Evolutionary conservation across 2,113 vertebrate species (phyloP).

Genomic region (Myotis yumanensis): DNA sequence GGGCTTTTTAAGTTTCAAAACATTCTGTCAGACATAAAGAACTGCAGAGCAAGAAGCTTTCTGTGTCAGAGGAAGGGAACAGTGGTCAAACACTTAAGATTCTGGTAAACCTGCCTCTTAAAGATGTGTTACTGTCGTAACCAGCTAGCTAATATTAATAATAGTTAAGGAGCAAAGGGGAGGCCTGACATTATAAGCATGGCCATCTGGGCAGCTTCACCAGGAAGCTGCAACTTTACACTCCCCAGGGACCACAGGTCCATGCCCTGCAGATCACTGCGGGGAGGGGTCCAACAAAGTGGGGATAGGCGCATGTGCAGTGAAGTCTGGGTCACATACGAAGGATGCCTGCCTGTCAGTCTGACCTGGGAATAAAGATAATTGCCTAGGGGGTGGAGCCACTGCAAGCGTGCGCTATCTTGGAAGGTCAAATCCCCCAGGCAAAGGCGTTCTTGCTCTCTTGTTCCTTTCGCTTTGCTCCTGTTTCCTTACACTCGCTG

Average conservation of each 20-base stretch:
- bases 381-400: neutral
- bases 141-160: neutral
- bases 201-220: neutral
- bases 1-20: slow-evolving; percentile 7
- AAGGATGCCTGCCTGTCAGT: neutral
- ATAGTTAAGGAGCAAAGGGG: neutral
- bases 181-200: neutral
- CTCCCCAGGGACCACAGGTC: neutral
- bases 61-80: neutral
- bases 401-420: neutral
- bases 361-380: neutral
- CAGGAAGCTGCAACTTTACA: neutral
- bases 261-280: neutral
- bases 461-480: neutral
- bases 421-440: neutral
- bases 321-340: neutral
- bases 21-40: neutral
- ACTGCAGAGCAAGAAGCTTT: neutral
- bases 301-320: neutral
- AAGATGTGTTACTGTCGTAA: neutral
- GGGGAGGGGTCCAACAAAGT: neutral
- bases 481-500: neutral
- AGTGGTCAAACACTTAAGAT: neutral
- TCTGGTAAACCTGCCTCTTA: neutral
- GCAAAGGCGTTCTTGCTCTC: neutral